Evolutionary conservation across 2,888 invertebrate genomes (phyloP), one percentile per base, ranked within the genome.

Genomic region (Pediacus dermestoides): DNA sequence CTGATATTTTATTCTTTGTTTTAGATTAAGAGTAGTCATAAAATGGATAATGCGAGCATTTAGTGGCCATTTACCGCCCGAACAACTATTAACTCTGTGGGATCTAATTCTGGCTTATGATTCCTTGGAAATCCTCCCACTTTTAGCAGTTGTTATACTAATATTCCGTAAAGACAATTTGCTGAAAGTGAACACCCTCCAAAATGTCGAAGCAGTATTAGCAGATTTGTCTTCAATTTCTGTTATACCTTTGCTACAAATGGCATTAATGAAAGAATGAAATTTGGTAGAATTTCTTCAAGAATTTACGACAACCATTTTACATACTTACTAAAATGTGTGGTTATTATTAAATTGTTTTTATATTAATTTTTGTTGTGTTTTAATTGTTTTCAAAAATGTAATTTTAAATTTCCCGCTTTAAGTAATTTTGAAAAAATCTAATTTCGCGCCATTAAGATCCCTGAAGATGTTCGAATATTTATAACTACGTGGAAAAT

Each of bases 1-100:
- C 3, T 25, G 8, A 8, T 9, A 32, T 4, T 32, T 6, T 34
- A 11, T 16, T 16, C 10, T 38, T 18, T 14, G 32, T 53, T 56
- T 37, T 56, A 95, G 94, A 2, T 76, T 95, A 35, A 79, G 87
- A 57, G 82, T 95, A 14, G 91, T 92, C 1, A 93, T 95, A 66
- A 94, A 95, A 68, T 96, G 96, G 95, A 69, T 96, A 28, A 94
- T 96, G 84, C 75, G 94, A 47, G 95, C 90, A 1, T 96, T 95
- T 67, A 93, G 94, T 57, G 96, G 96, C 0, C 92, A 92, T 61
- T 73, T 96, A 30, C 87, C 91, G 0, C 92, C 92, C 0, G 92
- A 93, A 60, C 94, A 96, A 67, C 76, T 96, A 1, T 72, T 96
- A 2, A 80, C 88, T 25, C 73, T 96, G 8, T 96, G 96, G 96